Base-by-base conservation (phyloP, 2,888 invertebrate genomes). In the Lutraria lutraria region DNA sequence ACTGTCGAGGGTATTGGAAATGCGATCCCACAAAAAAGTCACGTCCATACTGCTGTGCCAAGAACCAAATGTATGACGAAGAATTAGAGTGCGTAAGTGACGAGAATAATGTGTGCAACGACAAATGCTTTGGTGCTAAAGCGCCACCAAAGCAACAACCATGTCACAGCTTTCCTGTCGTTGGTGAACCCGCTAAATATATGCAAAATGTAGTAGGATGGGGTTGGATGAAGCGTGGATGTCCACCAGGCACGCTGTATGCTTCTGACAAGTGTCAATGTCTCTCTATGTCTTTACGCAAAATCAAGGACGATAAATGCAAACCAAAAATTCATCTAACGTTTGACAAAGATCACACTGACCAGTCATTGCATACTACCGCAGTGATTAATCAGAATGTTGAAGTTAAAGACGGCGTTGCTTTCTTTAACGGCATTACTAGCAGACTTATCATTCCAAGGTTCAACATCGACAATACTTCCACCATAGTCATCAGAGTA, bases 1-100 rank as follows among this genome's bases (percentile, higher is more conserved):
- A 92, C 87, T 95, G 95, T 56, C 92, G 94, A 2, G 93, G 93
- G 0, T 95, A 92, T 90, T 95, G 94, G 94, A 81, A 88, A n/a
- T 95, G 95, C 87, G 34, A 60, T 43, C 87, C 89, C 8, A 31
- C 29, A 0, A 89, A 91, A 0, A 87, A 87, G 80, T 94, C 95
- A 0, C 83, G 84, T 4, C 92, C 92, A 12, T 90, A 81, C 72
- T 95, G 95, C 89, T 95, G 95, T 83, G 91, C 93, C 0, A 52
- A 83, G 19, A 93, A 94, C 0, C 88, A 94, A 52, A 90, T 81
- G 6, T 95, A 93, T 84, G 80, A 80, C 19, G 81, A 87, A 1
- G 87, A 29, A 13, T 53, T 80, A 3, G 94, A 92, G 0, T 95
- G 95, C 86, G 89, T 94, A 2, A 82, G 72, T 19, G 92, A 92